Percentiles rank a stretch among this genome's conserved stretches.
Conservation (phyloP, 2,888 invertebrate genomes). For the Euphydryas editha region DNA sequence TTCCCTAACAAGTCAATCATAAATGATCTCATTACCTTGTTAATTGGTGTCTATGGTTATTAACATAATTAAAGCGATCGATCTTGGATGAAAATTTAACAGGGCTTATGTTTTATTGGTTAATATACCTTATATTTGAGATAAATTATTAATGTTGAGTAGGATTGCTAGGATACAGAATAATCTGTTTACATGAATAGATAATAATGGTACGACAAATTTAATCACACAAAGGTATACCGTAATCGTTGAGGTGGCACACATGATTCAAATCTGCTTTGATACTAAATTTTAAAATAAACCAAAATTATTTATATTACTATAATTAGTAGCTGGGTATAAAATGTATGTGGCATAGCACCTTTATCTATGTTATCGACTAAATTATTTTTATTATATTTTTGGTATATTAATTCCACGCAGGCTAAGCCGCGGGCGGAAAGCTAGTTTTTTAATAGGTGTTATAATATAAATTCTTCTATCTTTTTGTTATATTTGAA, state of each 20-base stretch:
- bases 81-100: conserved; percentile 39
- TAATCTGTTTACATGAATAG: not conserved
- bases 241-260: not conserved
- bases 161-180: not conserved
- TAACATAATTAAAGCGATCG: conserved; percentile 50
- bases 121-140: conserved; percentile 8
- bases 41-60: conserved; percentile 51
- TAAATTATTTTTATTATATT: no score
- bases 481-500: no score
- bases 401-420: no score
- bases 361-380: no score
- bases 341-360: no score
- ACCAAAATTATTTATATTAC: no score
- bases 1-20: conserved; percentile 38
- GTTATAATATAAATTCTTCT: no score
- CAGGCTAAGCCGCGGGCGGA: no score
- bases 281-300: no score
- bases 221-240: not conserved
- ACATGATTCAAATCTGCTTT: no score
- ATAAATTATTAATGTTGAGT: conserved; percentile 9
- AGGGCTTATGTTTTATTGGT: conserved; percentile 17
- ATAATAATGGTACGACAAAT: not conserved
- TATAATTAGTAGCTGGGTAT: no score
- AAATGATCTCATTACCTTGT: conserved; percentile 48
- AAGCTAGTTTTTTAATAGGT: no score